Percentiles rank a stretch among this genome's conserved stretches.
These are phyloP conservation scores for Deroplatys truncata DNA, from an alignment of 2,888 invertebrate species.

Conservation along the genomic window DNA sequence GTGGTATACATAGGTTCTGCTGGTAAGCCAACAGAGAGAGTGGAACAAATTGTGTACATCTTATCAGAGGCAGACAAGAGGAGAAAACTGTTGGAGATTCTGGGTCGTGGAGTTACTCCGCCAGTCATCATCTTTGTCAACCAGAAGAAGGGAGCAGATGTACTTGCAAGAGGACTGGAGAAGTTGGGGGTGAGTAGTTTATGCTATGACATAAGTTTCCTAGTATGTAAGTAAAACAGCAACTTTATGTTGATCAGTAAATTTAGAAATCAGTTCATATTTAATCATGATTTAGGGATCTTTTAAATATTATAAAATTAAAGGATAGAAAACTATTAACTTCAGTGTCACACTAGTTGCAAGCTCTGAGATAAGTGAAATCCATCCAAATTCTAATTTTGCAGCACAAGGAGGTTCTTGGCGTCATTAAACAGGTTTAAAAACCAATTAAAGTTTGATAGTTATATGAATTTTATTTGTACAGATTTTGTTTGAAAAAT, in stretches of 20 bases:
- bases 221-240: neutral
- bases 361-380: neutral
- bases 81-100: constrained; percentile 90
- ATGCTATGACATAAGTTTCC: neutral
- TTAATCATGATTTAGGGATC: no score
- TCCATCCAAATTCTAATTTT: no score
- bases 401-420: no score
- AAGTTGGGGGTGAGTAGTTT: constrained; percentile 71
- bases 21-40: constrained; percentile 96
- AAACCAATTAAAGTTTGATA: no score
- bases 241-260: no score
- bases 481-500: no score
- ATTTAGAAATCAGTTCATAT: no score
- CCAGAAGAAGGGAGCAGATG: constrained; percentile 99
- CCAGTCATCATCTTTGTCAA: constrained; percentile 99
- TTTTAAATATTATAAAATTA: no score
- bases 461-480: no score
- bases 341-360: no score
- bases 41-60: constrained; percentile 96
- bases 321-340: no score
- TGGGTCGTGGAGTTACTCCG: constrained; percentile 86
- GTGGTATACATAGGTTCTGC: constrained; percentile 96
- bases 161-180: constrained; percentile 93
- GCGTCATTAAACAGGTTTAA: no score
- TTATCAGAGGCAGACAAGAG: constrained; percentile 94